These are phyloP conservation scores for Romanogobio albipinnatus DNA, from an alignment of 2,113 vertebrate genomes.

Conservation along the genomic window DNA sequence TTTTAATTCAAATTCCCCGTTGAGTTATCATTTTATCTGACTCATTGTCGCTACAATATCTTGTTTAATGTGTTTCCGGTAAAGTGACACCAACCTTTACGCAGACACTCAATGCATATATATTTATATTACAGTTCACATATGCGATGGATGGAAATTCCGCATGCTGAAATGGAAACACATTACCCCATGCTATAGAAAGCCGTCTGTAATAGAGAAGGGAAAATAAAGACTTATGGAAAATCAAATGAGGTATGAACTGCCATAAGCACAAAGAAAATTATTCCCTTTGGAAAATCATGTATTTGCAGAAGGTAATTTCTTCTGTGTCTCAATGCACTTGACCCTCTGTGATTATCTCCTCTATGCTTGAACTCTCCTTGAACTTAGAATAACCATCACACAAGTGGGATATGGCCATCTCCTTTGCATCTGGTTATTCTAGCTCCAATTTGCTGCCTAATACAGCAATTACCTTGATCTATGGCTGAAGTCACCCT, in stretches of 20 bases:
- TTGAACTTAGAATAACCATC: slow-evolving; percentile 92
- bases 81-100: not conserved
- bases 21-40: no score
- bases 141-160: slow-evolving; percentile 47
- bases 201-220: slow-evolving; percentile 77
- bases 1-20: no score
- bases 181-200: slow-evolving; percentile 76
- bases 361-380: slow-evolving; percentile 97
- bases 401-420: slow-evolving; percentile 80
- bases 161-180: slow-evolving; percentile 37
- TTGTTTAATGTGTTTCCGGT: slow-evolving; percentile 48
- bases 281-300: slow-evolving; percentile 90
- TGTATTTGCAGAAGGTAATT: slow-evolving; percentile 96
- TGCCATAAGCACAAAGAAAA: slow-evolving; percentile 91
- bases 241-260: slow-evolving; percentile 91
- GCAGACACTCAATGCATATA: slow-evolving; percentile 63
- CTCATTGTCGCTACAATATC: no score
- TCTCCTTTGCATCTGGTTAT: slow-evolving; percentile 98
- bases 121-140: slow-evolving; percentile 63
- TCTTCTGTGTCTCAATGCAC: slow-evolving; percentile 84
- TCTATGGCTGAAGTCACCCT: slow-evolving; percentile 86
- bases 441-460: slow-evolving; percentile 94
- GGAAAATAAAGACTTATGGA: slow-evolving; percentile 83
- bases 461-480: slow-evolving; percentile 96
- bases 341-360: slow-evolving; percentile 86